phyloP scores from a whole-genome alignment of 2,113 vertebrate species.

The Craseonycteris thonglongyai region DNA sequence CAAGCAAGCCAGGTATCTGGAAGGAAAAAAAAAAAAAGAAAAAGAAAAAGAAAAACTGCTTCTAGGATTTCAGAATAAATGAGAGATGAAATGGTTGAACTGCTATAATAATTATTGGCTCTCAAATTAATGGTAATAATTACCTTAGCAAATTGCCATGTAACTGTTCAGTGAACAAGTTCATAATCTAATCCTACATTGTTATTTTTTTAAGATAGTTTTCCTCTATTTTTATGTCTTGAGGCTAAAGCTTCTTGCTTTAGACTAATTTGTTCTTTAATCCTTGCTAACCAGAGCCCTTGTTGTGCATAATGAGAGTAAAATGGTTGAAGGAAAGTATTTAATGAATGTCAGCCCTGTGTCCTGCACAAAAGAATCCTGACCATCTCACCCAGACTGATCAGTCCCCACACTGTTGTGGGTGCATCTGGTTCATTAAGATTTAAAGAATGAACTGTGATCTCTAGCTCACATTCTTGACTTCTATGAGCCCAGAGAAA shows the following conservation, averaged over 20 bases:
- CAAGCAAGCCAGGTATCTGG: constrained; percentile 7
- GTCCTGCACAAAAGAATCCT: constrained; percentile 17
- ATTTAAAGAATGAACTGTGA: neutral
- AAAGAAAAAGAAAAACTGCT: neutral
- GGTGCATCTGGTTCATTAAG: neutral
- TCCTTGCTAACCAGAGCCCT: constrained; percentile 56
- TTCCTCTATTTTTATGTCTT: constrained; percentile 53
- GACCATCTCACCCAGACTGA: neutral
- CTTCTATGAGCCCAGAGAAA: neutral
- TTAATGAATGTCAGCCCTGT: constrained; percentile 43
- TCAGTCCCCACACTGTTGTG: neutral
- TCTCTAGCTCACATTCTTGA: neutral
- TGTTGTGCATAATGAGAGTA: constrained; percentile 43
- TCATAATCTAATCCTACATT: constrained; percentile 71
- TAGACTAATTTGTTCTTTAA: constrained; percentile 63
- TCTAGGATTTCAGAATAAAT: constrained; percentile 48
- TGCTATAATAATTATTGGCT: constrained; percentile 65
- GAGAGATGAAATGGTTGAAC: constrained; percentile 60
- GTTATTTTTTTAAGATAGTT: constrained; percentile 36
- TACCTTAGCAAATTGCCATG: constrained; percentile 68
- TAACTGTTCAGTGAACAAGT: constrained; percentile 72
- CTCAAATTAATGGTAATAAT: constrained; percentile 70
- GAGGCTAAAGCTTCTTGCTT: constrained; percentile 58
- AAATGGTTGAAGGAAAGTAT: constrained; percentile 50
- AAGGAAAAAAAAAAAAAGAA: neutral